Base-by-base conservation (phyloP, 2,888 invertebrate species). In the Trachelus tabidus region DNA sequence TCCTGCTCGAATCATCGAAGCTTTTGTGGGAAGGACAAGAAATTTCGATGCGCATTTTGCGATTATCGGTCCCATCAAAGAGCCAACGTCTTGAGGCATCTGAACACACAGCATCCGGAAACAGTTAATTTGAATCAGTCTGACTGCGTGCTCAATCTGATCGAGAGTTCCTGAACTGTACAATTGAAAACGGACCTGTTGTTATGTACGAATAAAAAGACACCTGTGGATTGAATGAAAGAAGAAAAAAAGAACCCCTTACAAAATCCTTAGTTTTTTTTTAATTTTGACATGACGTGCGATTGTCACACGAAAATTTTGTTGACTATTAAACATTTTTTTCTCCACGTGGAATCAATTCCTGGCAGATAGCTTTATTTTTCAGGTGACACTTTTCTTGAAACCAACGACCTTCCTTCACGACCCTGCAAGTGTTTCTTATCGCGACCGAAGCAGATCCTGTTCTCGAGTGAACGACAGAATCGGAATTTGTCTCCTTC, bases 11-110 rank as follows among this genome's bases (percentile, higher is more conserved):
- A 83, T 69, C 86, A 85, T 77, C 79, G 81, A 11, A 80, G 79
- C n/a, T 79, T 80, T 11, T 83, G 84, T 77, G 86, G 84, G 34
- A 81, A 73, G 11, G 77, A 79, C 68, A 83, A 83, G 82, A 85
- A 84, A 71, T 86, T 80, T 77, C 77, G 78, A 75, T 87, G 84
- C 75, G 79, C 79, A 9, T 77, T 81, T 37, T 87, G 85, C 68
- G 73, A 31, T 73, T 86, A 85, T 76, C 81, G 82, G 1, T 84
- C 84, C 11, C 84, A 85, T 73, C 81, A 83, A 6, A 84, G 83
- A 69, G 79, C 77, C 4, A 83, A 86, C 76, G 80, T 87, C 33
- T 69, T 83, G 9, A 80, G 86, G 73, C 84, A 86, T 68, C 73
- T 84, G 56, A 35, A 33, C 23, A 80, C 77, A 34, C 82, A 81